phyloP scores from a whole-genome alignment of 2,888 invertebrate genomes.

The Steinernema carpocapsae region DNA sequence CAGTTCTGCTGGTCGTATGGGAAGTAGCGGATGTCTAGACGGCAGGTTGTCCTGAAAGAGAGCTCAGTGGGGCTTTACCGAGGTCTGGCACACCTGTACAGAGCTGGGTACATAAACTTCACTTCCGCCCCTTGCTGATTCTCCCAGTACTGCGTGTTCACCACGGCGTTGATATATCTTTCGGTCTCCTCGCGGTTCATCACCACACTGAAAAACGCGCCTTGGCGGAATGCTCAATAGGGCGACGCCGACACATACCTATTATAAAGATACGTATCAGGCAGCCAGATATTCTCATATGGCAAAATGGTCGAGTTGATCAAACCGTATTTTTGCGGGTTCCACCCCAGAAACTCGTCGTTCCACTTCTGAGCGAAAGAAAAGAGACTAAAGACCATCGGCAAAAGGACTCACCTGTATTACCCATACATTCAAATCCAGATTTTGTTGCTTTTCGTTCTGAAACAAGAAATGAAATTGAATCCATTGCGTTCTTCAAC shows the following conservation, averaged over 20 bases:
- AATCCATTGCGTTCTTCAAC: background rate
- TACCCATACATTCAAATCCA: slow-evolving; percentile 68
- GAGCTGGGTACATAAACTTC: slow-evolving; percentile 67
- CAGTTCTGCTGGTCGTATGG: slow-evolving; percentile 67
- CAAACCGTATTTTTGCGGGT: slow-evolving; percentile 63
- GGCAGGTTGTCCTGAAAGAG: slow-evolving; percentile 59
- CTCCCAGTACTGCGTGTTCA: slow-evolving; percentile 66
- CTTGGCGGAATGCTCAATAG: background rate
- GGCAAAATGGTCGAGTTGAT: slow-evolving; percentile 67
- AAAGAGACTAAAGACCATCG: background rate
- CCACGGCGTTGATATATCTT: slow-evolving; percentile 66
- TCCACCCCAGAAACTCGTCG: slow-evolving; percentile 67
- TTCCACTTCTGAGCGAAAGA: slow-evolving; percentile 61
- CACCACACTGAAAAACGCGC: slow-evolving; percentile 48
- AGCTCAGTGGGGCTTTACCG: background rate
- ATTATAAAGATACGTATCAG: slow-evolving; percentile 64
- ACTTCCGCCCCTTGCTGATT: slow-evolving; percentile 61
- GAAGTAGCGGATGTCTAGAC: slow-evolving; percentile 65
- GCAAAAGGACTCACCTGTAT: slow-evolving; percentile 47
- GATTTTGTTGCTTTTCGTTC: slow-evolving; percentile 67
- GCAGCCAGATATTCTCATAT: slow-evolving; percentile 64
- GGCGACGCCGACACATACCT: no score
- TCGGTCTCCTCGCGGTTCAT: slow-evolving; percentile 68
- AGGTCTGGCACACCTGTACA: slow-evolving; percentile 51
- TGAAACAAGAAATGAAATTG: slow-evolving; percentile 42